Conservation (phyloP, 2,888 invertebrate genomes). For the Molanna angustata region DNA sequence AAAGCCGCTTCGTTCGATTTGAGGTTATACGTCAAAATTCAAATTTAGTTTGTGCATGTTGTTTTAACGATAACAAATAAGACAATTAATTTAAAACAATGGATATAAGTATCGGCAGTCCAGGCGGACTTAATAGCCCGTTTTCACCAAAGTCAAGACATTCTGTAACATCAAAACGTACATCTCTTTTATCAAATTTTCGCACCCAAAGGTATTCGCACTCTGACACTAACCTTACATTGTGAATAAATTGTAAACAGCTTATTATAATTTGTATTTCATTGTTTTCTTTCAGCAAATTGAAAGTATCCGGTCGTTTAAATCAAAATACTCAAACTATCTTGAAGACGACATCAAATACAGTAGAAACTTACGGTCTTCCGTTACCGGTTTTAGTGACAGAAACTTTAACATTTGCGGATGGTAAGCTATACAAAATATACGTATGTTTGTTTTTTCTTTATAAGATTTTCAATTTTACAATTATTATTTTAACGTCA, state of each 20-base stretch:
- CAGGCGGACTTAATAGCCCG: slow-evolving; percentile 22
- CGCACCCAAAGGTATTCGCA: slow-evolving; percentile 20
- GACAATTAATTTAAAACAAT: slow-evolving; percentile 15
- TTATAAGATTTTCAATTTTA: no score
- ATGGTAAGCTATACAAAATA: slow-evolving; percentile 43
- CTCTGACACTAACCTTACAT: neutral
- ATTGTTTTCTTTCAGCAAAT: slow-evolving; percentile 42
- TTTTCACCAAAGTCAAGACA: slow-evolving; percentile 21
- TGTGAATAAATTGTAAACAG: neutral
- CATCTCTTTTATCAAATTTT: slow-evolving; percentile 22
- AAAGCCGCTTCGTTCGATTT: no score
- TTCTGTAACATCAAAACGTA: slow-evolving; percentile 17
- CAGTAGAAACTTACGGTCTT: slow-evolving; percentile 77
- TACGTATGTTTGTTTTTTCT: no score
- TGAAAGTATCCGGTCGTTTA: slow-evolving; percentile 59
- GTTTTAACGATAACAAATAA: no score
- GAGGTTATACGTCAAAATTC: no score
- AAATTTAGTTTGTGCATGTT: no score
- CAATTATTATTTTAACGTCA: no score
- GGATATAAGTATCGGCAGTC: slow-evolving; percentile 25
- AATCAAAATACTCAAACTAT: slow-evolving; percentile 72
- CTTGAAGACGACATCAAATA: slow-evolving; percentile 69
- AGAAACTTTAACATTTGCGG: slow-evolving; percentile 81
- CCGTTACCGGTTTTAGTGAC: slow-evolving; percentile 85
- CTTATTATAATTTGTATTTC: neutral